Conservation (phyloP, 1,140 invertebrate species). For the Drosophila pseudoobscura region DNA sequence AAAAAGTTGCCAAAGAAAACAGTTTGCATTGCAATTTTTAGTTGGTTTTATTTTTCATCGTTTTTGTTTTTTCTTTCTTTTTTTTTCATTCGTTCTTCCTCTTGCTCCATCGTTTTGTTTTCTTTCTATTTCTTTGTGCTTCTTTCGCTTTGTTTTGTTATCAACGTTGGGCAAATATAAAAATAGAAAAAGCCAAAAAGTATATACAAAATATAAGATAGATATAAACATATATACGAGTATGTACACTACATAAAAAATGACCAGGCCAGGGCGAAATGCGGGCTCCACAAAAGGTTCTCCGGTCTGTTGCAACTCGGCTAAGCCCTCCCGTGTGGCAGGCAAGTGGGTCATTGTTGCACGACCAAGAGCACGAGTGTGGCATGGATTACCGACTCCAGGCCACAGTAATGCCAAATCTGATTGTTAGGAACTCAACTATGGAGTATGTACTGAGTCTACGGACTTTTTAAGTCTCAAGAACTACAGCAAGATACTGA, state of each 20-base stretch:
- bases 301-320: slow-evolving; percentile 55
- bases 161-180: slow-evolving; percentile 45
- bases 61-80: slow-evolving; percentile 12
- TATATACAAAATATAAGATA: slow-evolving; percentile 25
- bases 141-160: slow-evolving; percentile 69
- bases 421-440: slow-evolving; percentile 34
- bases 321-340: slow-evolving; percentile 37
- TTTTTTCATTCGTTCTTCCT: slow-evolving; percentile 29
- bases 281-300: slow-evolving; percentile 47
- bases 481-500: too few species aligned
- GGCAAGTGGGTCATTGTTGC: slow-evolving; percentile 46
- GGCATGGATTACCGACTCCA: slow-evolving; percentile 36
- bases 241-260: slow-evolving; percentile 41
- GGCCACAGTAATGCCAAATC: slow-evolving; percentile 42
- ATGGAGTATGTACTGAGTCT: background rate
- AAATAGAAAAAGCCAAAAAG: slow-evolving; percentile 17
- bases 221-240: slow-evolving; percentile 20
- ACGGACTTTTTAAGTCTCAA: too few species aligned
- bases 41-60: slow-evolving; percentile 56
- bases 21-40: slow-evolving; percentile 77
- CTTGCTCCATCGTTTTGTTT: slow-evolving; percentile 34
- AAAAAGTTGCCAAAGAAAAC: slow-evolving; percentile 79
- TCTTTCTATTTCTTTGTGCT: slow-evolving; percentile 37
- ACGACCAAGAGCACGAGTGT: background rate
- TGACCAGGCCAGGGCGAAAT: slow-evolving; percentile 34